phyloP scores from a whole-genome alignment of 1,140 invertebrate species.

The Aphidius ervi region DNA sequence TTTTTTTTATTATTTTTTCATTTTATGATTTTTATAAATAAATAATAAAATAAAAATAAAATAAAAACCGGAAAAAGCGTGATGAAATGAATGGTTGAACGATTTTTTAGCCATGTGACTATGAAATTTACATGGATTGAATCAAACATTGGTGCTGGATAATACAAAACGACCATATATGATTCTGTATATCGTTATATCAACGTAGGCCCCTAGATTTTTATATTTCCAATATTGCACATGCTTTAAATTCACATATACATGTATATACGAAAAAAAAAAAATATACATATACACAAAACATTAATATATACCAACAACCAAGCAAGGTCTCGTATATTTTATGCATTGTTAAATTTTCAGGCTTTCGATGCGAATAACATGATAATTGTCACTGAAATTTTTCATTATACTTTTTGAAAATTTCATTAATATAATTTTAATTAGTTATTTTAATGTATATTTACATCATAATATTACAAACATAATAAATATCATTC shows the following conservation, averaged over 20 bases:
- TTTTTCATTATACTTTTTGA: too few species aligned
- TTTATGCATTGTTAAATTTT: constrained; percentile 30
- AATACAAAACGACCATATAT: neutral
- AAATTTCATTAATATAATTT: constrained; percentile 2
- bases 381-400: constrained; percentile 29
- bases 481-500: too few species aligned
- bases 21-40: constrained; percentile 1
- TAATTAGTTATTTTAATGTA: neutral
- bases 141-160: constrained; percentile 4
- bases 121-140: constrained; percentile 20
- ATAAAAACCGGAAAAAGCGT: neutral
- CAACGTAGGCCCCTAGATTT: constrained; percentile 15
- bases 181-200: neutral
- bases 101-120: constrained; percentile 16
- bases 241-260: constrained; percentile 4
- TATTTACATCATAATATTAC: too few species aligned
- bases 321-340: constrained; percentile 15
- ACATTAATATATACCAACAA: too few species aligned
- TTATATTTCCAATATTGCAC: neutral
- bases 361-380: constrained; percentile 27
- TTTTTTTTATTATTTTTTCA: neutral
- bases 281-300: neutral
- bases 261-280: neutral
- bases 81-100: constrained; percentile 6
- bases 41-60: constrained; percentile 3